Percentiles rank a stretch among this genome's conserved stretches.
Evolutionary conservation across 2,113 vertebrate species (phyloP).

Genomic region (Bombycilla garrulus): DNA sequence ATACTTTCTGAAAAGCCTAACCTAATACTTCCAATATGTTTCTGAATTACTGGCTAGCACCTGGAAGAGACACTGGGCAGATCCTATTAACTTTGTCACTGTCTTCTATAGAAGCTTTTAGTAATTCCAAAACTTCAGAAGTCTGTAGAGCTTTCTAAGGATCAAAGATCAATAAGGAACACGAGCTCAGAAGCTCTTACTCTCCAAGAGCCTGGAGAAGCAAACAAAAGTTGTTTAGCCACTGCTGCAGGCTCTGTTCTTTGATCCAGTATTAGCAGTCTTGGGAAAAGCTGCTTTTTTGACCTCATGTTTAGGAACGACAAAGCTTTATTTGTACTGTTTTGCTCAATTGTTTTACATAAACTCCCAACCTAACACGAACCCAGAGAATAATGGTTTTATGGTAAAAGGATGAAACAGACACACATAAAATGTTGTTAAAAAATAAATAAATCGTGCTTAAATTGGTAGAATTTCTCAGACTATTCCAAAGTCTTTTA

Average conservation of each 20-base stretch:
- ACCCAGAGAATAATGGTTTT: neutral
- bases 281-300: conserved; percentile 59
- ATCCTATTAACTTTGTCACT: neutral
- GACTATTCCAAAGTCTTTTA: neutral
- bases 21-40: neutral
- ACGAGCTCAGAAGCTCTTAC: neutral
- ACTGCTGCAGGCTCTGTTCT: neutral
- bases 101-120: neutral
- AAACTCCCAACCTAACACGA: neutral
- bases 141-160: neutral
- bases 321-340: conserved; percentile 37
- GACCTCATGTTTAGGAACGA: neutral
- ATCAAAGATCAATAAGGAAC: neutral
- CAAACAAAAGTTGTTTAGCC: neutral
- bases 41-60: neutral
- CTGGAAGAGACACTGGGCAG: neutral
- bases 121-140: neutral
- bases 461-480: neutral
- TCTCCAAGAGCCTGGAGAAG: neutral
- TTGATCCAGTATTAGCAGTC: conserved; percentile 32
- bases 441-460: neutral
- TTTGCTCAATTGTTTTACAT: neutral
- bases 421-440: neutral
- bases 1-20: neutral
- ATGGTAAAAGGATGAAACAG: neutral